These are phyloP conservation scores for Heterodera filipjevi DNA, from an alignment of 2,888 invertebrate species.

Conservation along the genomic window DNA sequence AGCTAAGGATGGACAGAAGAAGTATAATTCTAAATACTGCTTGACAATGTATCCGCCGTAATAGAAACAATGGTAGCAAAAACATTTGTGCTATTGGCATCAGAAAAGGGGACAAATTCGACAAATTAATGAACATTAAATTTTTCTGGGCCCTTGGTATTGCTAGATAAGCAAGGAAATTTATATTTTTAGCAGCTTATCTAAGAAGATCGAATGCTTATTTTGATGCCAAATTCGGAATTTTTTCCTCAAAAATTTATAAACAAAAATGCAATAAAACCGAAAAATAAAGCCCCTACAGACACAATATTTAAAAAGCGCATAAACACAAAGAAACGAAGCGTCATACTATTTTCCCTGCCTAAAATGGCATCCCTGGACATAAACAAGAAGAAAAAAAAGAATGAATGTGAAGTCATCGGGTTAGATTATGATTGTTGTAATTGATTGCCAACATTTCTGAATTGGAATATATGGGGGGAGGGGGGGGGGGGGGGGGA, in stretches of 20 bases:
- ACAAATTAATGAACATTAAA: neutral
- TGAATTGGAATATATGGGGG: neutral
- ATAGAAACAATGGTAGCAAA: neutral
- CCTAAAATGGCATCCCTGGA: too few species aligned
- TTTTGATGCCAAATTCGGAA: too few species aligned
- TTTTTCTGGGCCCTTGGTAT: too few species aligned
- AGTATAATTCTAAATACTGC: neutral
- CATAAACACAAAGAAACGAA: too few species aligned
- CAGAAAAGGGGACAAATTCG: neutral
- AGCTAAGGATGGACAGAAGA: neutral
- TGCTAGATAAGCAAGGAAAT: too few species aligned
- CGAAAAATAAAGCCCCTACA: too few species aligned
- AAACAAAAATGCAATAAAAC: too few species aligned
- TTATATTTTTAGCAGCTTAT: too few species aligned
- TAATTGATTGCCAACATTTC: conserved; percentile 4
- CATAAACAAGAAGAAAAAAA: neutral
- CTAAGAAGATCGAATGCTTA: too few species aligned
- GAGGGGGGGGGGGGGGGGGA: neutral
- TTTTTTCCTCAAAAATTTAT: too few species aligned
- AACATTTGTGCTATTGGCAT: neutral
- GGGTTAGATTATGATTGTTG: neutral
- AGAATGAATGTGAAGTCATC: neutral
- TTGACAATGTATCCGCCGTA: neutral
- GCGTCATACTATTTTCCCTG: too few species aligned
- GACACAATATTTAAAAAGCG: too few species aligned